Evolutionary conservation across 2,888 invertebrate genomes (phyloP).

Genomic region (Balanococcus diminutus): DNA sequence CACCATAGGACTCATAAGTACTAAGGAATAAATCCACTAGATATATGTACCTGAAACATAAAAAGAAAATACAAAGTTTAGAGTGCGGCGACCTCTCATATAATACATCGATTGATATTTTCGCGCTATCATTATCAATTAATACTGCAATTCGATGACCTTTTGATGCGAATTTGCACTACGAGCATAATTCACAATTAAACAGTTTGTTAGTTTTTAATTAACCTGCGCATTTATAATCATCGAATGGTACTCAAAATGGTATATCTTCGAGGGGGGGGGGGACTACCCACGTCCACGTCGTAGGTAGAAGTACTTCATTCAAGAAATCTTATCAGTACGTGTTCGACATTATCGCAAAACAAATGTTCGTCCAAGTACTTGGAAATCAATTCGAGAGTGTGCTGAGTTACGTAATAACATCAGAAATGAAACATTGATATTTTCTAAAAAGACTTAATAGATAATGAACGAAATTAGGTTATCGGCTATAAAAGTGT

Average conservation of each 20-base stretch:
- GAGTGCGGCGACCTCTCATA: not conserved
- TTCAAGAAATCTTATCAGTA: not conserved
- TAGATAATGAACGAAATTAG: not conserved
- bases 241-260: slow-evolving; percentile 19
- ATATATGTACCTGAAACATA: not conserved
- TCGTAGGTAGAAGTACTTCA: not conserved
- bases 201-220: slow-evolving; percentile 28
- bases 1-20: too few species aligned
- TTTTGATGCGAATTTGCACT: slow-evolving; percentile 26
- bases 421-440: not conserved
- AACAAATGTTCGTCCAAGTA: not conserved
- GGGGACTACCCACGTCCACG: too few species aligned
- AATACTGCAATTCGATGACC: slow-evolving; percentile 18
- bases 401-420: not conserved
- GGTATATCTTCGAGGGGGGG: not conserved
- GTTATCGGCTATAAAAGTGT: slow-evolving; percentile 22
- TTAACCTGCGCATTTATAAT: not conserved
- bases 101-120: not conserved
- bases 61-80: not conserved
- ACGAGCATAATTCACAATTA: slow-evolving; percentile 12
- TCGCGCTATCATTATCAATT: not conserved
- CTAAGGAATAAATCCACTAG: not conserved
- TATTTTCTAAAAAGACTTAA: not conserved
- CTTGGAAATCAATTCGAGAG: not conserved
- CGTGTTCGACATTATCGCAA: not conserved